These are phyloP conservation scores for Oscheius sp. DNA, from an alignment of 2,888 invertebrate species.

Conservation along the genomic window DNA sequence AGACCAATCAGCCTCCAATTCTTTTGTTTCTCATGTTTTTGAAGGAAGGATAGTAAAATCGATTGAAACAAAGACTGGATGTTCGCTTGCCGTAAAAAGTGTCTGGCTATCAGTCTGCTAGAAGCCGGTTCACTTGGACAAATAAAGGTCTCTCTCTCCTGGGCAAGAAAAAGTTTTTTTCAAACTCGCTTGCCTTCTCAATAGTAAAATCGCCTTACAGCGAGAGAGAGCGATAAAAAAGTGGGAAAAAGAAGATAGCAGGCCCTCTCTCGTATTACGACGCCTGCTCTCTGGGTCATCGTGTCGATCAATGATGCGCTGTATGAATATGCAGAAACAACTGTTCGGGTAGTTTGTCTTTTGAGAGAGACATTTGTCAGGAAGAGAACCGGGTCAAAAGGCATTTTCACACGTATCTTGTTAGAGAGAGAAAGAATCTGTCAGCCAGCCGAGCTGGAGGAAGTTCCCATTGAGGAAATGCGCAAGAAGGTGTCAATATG, in stretches of 20 bases:
- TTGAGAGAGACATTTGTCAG: conserved; percentile 5
- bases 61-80: not conserved
- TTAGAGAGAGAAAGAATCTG: not conserved
- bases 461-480: conserved; percentile 9
- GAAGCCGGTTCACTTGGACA: not conserved
- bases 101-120: not conserved
- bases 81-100: not conserved
- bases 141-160: not conserved
- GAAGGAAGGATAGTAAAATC: not conserved
- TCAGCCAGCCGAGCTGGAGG: not conserved
- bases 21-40: not conserved
- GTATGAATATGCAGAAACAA: conserved; percentile 19
- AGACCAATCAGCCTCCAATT: not conserved
- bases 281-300: not conserved
- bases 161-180: too few species aligned
- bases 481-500: conserved; percentile 3
- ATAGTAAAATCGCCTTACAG: not conserved
- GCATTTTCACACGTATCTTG: not conserved
- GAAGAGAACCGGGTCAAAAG: too few species aligned
- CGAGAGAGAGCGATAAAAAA: not conserved
- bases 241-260: not conserved
- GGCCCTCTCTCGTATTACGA: conserved; percentile 4
- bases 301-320: conserved; percentile 6
- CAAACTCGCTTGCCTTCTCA: too few species aligned
- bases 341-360: not conserved